Base-by-base conservation (phyloP, 2,113 vertebrate genomes). In the Corvus moneduloides region DNA sequence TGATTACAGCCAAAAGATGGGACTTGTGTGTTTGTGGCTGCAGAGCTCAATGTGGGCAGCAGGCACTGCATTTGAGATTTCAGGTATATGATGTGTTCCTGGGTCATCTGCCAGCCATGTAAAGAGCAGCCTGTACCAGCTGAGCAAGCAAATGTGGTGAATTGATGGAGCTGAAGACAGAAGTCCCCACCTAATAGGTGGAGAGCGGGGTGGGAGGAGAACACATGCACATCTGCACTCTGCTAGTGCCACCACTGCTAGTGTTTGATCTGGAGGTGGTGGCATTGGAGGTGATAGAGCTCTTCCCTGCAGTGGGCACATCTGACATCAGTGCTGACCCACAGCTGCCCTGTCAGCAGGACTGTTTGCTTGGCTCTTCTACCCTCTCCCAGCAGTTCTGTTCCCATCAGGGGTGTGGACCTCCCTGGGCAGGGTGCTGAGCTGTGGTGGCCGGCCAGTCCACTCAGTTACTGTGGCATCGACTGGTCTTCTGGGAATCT, bases 11-110 rank as follows among this genome's bases (percentile, higher is more conserved):
- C 4, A 28, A 30, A 80, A 68, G 22, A 43, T 64, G 44, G 33
- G 23, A 24, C 12, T 64, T 5, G 0, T 1, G 8, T 43, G 5
- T 76, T 24, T 33, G 27, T 74, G 49, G 41, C 63, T 64, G 58
- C 32, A 69, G 73, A 80, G 23, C 41, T 27, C 59, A 41, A 1
- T 5, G 0, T 4, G 71, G 51, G 26, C 35, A 89, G 61, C 23
- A 67, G 62, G 41, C 0, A 0, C 46, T 69, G 6, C 1, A 0
- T 54, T 41, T 79, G 66, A 54, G 17, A 32, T 41, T 66, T 52
- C 27, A 35, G n/a, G 22, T 41, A 15, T 77, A 84, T 64, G n/a
- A 3, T 28, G 30, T 46, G 23, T n/a, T 37, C 9, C 35, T 51
- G 11, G 30, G 52, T 52, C 21, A 69, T 30, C 37, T 90, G 37